These are phyloP conservation scores for Euzophera pinguis DNA, from an alignment of 2,888 invertebrate genomes.

Conservation along the genomic window DNA sequence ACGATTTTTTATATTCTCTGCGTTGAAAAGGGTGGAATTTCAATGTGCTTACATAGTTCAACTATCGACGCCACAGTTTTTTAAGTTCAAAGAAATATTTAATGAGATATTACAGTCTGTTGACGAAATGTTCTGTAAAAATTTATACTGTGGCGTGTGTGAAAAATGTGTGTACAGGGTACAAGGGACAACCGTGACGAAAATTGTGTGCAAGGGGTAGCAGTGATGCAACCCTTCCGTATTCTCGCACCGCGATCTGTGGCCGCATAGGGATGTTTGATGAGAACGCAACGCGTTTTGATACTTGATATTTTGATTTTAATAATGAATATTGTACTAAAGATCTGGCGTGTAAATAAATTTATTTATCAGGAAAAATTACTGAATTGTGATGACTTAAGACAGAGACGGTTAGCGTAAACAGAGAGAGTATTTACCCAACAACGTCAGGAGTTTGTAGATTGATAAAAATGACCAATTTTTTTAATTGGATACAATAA, in stretches of 20 bases:
- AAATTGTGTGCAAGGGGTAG: constrained; percentile 54
- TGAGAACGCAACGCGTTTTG: constrained; percentile 28
- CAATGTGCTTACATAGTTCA: constrained; percentile 21
- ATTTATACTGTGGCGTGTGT: constrained; percentile 27
- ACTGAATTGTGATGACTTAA: too few relatives aligned
- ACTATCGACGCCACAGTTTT: constrained; percentile 29
- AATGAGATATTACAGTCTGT: constrained; percentile 19
- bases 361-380: too few relatives aligned
- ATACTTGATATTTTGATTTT: constrained; percentile 28
- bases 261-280: constrained; percentile 53
- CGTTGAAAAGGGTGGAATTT: constrained; percentile 45
- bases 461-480: too few relatives aligned
- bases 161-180: constrained; percentile 22
- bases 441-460: too few relatives aligned
- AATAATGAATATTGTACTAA: background rate
- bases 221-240: constrained; percentile 72
- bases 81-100: background rate
- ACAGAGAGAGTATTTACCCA: too few relatives aligned
- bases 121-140: constrained; percentile 6
- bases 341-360: too few relatives aligned
- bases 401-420: too few relatives aligned
- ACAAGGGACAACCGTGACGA: constrained; percentile 64
- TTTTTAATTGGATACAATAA: too few relatives aligned
- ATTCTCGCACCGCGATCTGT: constrained; percentile 54
- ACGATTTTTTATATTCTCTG: constrained; percentile 52